These are phyloP conservation scores for Parasteatoda tepidariorum DNA, from an alignment of 1,140 invertebrate species.

Conservation along the genomic window DNA sequence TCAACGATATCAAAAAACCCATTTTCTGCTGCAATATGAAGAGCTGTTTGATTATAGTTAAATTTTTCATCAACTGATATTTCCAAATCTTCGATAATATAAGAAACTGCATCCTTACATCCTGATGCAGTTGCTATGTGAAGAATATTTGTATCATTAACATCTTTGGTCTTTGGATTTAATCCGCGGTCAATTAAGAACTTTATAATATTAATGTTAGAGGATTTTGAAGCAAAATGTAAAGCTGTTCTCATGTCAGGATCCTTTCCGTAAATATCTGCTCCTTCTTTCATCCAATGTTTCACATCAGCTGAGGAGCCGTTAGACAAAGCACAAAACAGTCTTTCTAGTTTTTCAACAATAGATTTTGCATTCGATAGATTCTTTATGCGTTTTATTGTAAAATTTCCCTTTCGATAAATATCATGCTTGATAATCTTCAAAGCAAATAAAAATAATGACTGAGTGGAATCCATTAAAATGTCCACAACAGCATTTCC, in stretches of 20 bases:
- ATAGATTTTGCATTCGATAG: neutral
- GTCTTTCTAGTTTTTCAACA: too few relatives aligned
- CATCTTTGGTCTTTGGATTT: neutral
- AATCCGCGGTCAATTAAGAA: neutral
- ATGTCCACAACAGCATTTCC: too few relatives aligned
- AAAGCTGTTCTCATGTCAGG: slow-evolving; percentile 4
- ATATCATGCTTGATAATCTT: too few relatives aligned
- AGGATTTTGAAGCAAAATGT: slow-evolving; percentile 34
- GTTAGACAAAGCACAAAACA: slow-evolving; percentile 25
- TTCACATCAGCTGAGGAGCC: neutral
- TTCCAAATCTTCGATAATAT: neutral
- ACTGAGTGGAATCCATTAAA: too few relatives aligned
- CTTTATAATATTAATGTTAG: slow-evolving; percentile 7
- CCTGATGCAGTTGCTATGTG: slow-evolving; percentile 20
- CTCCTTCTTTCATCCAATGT: slow-evolving; percentile 2
- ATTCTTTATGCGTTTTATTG: slow-evolving; percentile 11
- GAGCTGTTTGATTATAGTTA: slow-evolving; percentile 12
- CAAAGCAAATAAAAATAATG: neutral
- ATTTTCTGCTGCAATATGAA: slow-evolving; percentile 49
- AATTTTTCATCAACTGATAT: neutral
- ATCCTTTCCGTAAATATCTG: neutral
- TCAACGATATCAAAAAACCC: neutral
- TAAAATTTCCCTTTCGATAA: neutral
- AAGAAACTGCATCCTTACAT: neutral
- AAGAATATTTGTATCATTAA: neutral